A percentile compares a stretch with the other conserved stretches of the same genome.
Conservation (phyloP, 2,797 vertebrate species). For the Orestias chungarensis region DNA sequence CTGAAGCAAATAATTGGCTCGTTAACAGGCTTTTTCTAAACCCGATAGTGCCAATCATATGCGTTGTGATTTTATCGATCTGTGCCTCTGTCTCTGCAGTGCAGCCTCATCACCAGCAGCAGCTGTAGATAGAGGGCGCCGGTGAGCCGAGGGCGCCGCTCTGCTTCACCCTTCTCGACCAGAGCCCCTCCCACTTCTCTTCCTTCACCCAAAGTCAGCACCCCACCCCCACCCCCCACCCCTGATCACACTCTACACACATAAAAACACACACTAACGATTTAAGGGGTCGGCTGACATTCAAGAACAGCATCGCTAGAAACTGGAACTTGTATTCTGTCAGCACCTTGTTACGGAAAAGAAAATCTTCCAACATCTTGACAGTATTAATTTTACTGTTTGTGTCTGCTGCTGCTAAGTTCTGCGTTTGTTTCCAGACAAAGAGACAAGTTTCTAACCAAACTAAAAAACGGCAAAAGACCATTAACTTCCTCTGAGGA, state of each 20-base stretch:
- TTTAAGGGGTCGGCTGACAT: conserved; percentile 75
- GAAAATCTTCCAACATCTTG: conserved; percentile 91
- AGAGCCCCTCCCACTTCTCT: conserved; percentile 73
- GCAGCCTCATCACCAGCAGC: conserved; percentile 97
- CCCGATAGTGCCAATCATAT: no score
- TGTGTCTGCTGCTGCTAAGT: conserved; percentile 91
- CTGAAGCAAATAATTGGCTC: no score
- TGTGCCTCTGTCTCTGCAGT: conserved; percentile 81
- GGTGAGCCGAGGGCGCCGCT: conserved; percentile 68
- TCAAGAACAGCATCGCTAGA: conserved; percentile 54
- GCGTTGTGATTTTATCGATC: no score
- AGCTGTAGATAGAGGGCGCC: conserved; percentile 90
- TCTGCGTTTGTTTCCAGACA: conserved; percentile 89
- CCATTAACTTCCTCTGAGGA: conserved; percentile 73
- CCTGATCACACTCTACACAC: conserved; percentile 21
- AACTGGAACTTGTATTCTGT: conserved; percentile 94
- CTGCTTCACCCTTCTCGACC: conserved; percentile 71
- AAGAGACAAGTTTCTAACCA: conserved; percentile 90
- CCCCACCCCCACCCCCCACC: conserved; percentile 69
- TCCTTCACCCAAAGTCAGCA: conserved; percentile 65
- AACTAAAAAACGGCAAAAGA: conserved; percentile 82
- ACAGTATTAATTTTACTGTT: conserved; percentile 98
- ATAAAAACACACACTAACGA: conserved; percentile 9
- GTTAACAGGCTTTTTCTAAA: no score
- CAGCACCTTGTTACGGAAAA: conserved; percentile 91